A percentile compares a stretch with the other conserved stretches of the same genome.
These are phyloP conservation scores for Eristalis arbustorum DNA, from an alignment of 2,888 invertebrate genomes.

Conservation along the genomic window DNA sequence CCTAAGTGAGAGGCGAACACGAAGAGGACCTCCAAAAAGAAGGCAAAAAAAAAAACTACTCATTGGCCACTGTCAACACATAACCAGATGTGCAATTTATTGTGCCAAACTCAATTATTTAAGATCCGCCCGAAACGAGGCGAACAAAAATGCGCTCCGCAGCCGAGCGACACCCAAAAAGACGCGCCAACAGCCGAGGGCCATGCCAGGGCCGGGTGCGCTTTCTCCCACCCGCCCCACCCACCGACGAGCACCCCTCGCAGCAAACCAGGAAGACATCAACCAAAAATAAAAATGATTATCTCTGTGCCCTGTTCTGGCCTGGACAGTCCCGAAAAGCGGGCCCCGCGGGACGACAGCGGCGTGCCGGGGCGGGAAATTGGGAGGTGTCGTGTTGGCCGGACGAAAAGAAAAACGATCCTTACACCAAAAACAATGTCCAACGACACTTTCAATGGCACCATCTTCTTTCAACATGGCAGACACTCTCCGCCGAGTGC, in stretches of 20 bases:
- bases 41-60: constrained; percentile 61
- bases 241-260: neutral
- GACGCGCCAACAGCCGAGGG: constrained; percentile 5
- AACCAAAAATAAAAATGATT: constrained; percentile 64
- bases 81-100: constrained; percentile 80
- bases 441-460: constrained; percentile 72
- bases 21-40: constrained; percentile 6
- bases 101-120: constrained; percentile 81
- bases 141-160: constrained; percentile 27
- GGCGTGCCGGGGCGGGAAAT: neutral
- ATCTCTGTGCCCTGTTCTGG: constrained; percentile 41
- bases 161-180: neutral
- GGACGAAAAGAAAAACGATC: constrained; percentile 67
- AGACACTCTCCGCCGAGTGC: constrained; percentile 15
- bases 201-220: constrained; percentile 16
- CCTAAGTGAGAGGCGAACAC: constrained; percentile 6
- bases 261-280: constrained; percentile 62
- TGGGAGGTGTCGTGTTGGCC: constrained; percentile 27
- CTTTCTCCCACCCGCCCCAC: neutral
- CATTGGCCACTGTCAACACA: constrained; percentile 73
- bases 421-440: constrained; percentile 71
- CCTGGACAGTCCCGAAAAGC: neutral
- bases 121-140: constrained; percentile 71
- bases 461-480: constrained; percentile 63
- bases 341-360: no score